Evolutionary conservation across 2,113 vertebrate genomes (phyloP), one percentile per base, ranked within the genome.

Genomic region (Camelus bactrianus): DNA sequence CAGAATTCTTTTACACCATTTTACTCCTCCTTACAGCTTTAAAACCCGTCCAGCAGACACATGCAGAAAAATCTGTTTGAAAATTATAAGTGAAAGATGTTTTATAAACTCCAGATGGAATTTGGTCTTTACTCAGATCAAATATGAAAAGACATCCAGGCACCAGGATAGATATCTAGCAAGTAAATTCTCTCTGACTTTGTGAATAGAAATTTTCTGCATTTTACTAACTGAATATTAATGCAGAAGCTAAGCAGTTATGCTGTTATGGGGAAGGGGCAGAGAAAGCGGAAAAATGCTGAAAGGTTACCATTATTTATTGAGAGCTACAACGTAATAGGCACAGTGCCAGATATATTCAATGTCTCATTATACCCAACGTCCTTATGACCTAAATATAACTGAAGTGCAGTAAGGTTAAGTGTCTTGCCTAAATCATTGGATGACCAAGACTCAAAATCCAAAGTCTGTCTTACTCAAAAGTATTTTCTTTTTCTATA

Each of bases 101-200:
- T 97, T 96, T 96, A 96, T 97, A 96, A 97, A 97, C 95, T 97
- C 94, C 93, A 97, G 91, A 93, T 95, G 91, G 93, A 93, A 97
- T 95, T 91, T 89, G 72, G 85, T 95, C 93, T 97, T 96, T 93
- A 89, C 50, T 80, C 89, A 91, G 89, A 96, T 96, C 91, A 97
- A 95, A 96, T 91, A 93, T 48, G 72, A 93, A 94, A 97, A 97
- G 93, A 94, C 54, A 94, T 42, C 58, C 90, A 96, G 83, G 19
- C 79, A 96, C 52, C 38, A 95, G 81, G 12, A 26, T 91, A 22
- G 77, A 84, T 92, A 77, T 79, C 89, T 35, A 88, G 70, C 52
- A 88, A 93, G 76, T 62, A 70, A 95, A 94, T 89, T 95, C 60
- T 81, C 17, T 67, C 50, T 93, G 77, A 91, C 28, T 96, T 77